Evolutionary conservation across 30 jellyfish, hydroid and myxozoan species (phyloP).

Genomic region (Phacellophora camtschatica): DNA sequence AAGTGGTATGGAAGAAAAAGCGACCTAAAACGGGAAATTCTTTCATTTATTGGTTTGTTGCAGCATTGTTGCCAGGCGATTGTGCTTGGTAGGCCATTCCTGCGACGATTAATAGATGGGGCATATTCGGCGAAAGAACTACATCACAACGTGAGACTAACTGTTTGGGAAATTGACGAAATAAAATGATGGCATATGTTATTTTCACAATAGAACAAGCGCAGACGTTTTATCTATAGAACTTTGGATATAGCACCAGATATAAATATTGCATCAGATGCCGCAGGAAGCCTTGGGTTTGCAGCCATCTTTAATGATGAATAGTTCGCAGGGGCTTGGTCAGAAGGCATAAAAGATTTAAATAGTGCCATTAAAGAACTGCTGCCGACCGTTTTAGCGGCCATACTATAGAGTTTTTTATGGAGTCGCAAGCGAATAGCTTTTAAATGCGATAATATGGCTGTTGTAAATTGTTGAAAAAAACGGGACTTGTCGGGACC

Average conservation of each 20-base stretch:
- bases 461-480: background rate
- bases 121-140: slow-evolving; percentile 51
- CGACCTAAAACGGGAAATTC: slow-evolving; percentile 50
- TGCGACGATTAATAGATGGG: slow-evolving; percentile 22
- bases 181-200: slow-evolving; percentile 56
- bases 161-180: slow-evolving; percentile 43
- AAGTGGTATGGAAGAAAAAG: no score
- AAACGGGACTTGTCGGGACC: slow-evolving; percentile 25
- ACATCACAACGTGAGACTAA: slow-evolving; percentile 1
- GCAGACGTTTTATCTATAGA: slow-evolving; percentile 10
- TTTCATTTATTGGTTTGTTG: slow-evolving; percentile 53
- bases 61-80: slow-evolving; percentile 79
- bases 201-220: slow-evolving; percentile 63
- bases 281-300: slow-evolving; percentile 25
- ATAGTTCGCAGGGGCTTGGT: slow-evolving; percentile 11
- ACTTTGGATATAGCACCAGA: background rate
- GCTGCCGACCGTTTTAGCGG: slow-evolving; percentile 25
- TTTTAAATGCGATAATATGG: slow-evolving; percentile 9
- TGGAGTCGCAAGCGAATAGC: slow-evolving; percentile 10
- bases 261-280: background rate
- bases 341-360: background rate
- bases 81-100: no score
- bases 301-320: background rate
- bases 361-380: slow-evolving; percentile 31
- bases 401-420: background rate